Conservation (phyloP, 2,888 invertebrate species). For the Callimorpha dominula region DNA sequence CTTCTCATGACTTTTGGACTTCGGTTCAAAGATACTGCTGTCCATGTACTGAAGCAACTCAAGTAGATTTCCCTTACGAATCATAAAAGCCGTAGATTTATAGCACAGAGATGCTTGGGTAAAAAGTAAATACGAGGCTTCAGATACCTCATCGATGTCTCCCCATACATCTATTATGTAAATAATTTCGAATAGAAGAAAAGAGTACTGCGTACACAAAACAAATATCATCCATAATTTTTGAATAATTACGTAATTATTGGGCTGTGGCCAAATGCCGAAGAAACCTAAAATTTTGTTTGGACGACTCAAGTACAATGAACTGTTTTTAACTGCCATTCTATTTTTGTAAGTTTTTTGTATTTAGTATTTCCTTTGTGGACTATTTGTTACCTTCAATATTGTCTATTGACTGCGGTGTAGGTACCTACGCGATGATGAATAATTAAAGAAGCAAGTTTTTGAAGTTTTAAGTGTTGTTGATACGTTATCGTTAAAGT, state of each 20-base stretch:
- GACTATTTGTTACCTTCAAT: background rate
- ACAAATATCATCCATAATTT: constrained; percentile 61
- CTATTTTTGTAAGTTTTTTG: constrained; percentile 5
- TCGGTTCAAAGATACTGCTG: constrained; percentile 61
- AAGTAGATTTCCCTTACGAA: constrained; percentile 61
- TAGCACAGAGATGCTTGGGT: constrained; percentile 77
- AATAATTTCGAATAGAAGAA: constrained; percentile 71
- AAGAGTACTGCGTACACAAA: constrained; percentile 69
- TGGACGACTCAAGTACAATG: constrained; percentile 64
- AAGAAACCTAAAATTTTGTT: constrained; percentile 63
- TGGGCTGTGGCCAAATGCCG: constrained; percentile 69
- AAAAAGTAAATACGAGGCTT: constrained; percentile 74
- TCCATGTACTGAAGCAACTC: constrained; percentile 65
- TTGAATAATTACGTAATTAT: constrained; percentile 52
- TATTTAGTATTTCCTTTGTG: background rate
- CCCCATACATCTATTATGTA: constrained; percentile 75
- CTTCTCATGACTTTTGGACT: constrained; percentile 64
- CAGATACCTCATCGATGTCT: constrained; percentile 72
- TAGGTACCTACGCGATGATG: constrained; percentile 9
- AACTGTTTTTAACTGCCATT: constrained; percentile 58
- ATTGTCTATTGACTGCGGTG: background rate
- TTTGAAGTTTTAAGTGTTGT: constrained; percentile 40
- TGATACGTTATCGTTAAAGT: constrained; percentile 25
- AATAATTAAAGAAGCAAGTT: constrained; percentile 29
- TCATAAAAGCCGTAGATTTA: constrained; percentile 70